These are phyloP conservation scores for Myocastor coypus DNA, from an alignment of 2,113 vertebrate genomes.

Conservation along the genomic window DNA sequence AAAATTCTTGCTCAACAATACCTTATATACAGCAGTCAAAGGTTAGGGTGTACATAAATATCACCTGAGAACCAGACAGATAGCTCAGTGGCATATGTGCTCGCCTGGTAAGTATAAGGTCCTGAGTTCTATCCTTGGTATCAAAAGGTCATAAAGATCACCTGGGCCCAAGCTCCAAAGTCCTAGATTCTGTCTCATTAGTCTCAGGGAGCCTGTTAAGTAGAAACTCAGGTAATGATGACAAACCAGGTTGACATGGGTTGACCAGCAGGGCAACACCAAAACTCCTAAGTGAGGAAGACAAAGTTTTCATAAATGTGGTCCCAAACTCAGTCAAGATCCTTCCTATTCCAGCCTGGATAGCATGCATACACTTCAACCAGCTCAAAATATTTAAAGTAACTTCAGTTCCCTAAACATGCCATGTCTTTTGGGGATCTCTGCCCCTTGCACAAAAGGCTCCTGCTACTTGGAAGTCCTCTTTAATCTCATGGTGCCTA, in stretches of 20 bases:
- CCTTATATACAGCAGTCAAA: neutral
- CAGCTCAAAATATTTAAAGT: neutral
- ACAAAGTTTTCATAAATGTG: neutral
- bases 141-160: neutral
- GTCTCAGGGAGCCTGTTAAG: neutral
- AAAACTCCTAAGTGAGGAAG: constrained; percentile 5
- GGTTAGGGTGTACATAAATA: neutral
- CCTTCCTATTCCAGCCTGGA: neutral
- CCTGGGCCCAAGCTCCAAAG: neutral
- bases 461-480: neutral
- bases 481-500: neutral
- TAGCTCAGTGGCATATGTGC: too few species aligned
- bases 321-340: neutral
- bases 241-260: neutral
- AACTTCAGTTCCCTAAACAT: neutral
- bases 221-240: neutral
- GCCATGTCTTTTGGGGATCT: neutral
- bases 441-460: too few species aligned
- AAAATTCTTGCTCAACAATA: neutral
- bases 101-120: too few species aligned
- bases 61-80: neutral
- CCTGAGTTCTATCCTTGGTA: too few species aligned
- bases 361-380: neutral
- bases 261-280: neutral
- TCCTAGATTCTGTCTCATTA: neutral